A percentile compares a stretch with the other conserved stretches of the same genome.
Conservation (phyloP, 2,888 invertebrate genomes). For the Pogonocherus hispidulus region DNA sequence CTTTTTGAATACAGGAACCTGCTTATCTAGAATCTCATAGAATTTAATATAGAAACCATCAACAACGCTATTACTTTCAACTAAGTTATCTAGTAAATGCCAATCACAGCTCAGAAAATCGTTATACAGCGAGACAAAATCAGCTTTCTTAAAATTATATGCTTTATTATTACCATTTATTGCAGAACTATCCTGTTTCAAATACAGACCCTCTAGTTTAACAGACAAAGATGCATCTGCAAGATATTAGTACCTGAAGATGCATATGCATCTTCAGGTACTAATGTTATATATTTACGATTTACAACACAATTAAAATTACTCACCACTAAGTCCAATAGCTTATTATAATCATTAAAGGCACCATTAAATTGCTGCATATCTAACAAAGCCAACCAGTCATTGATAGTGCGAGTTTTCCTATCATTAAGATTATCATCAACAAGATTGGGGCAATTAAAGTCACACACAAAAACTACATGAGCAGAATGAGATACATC, state of each 20-base stretch:
- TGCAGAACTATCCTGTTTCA: background rate
- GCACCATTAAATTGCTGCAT: background rate
- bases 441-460: constrained; percentile 15
- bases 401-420: background rate
- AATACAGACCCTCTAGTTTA: background rate
- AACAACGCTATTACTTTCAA: background rate
- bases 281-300: background rate
- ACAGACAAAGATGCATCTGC: constrained; percentile 10
- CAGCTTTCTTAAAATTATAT: constrained; percentile 9
- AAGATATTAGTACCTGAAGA: too few relatives aligned
- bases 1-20: too few relatives aligned
- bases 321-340: constrained; percentile 13
- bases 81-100: background rate
- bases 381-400: constrained; percentile 10
- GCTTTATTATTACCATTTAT: background rate
- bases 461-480: constrained; percentile 4
- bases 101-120: background rate
- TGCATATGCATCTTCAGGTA: constrained; percentile 8
- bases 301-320: constrained; percentile 11
- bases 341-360: constrained; percentile 1
- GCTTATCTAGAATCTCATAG: too few relatives aligned
- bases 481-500: background rate
- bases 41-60: background rate
- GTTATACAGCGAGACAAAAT: constrained; percentile 5
- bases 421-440: constrained; percentile 10